Percentiles rank a stretch among this genome's conserved stretches.
Conservation (phyloP, 2,888 invertebrate species). For the Parnassius apollo region DNA sequence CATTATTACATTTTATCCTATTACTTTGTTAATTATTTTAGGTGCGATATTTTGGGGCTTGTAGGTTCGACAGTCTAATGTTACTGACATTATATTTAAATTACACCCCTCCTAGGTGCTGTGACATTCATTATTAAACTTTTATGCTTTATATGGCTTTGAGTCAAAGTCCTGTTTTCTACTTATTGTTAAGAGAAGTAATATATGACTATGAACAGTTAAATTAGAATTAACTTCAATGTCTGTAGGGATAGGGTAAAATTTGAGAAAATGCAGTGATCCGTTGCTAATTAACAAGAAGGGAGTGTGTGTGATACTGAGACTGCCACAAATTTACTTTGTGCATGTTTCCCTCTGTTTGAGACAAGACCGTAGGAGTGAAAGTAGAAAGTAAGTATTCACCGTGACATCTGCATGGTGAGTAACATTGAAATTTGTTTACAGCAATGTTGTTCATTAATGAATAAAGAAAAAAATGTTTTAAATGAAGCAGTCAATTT, state of each 20-base stretch:
- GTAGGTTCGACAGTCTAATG: slow-evolving; percentile 2
- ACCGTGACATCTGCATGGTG: slow-evolving; percentile 46
- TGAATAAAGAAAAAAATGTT: too few relatives aligned
- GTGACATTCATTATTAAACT: not conserved
- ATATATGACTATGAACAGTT: too few relatives aligned
- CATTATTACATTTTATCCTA: slow-evolving; percentile 59
- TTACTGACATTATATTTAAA: slow-evolving; percentile 1
- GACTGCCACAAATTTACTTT: slow-evolving; percentile 1
- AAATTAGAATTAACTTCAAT: too few relatives aligned
- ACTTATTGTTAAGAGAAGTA: not conserved
- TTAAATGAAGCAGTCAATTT: too few relatives aligned
- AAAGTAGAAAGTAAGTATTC: slow-evolving; percentile 61
- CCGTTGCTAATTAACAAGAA: not conserved
- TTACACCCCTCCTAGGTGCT: not conserved
- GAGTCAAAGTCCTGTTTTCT: not conserved
- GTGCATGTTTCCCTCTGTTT: slow-evolving; percentile 14
- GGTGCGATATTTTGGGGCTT: slow-evolving; percentile 36
- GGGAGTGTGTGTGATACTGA: not conserved
- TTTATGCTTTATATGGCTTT: slow-evolving; percentile 13
- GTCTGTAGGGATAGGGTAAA: not conserved
- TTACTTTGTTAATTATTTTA: slow-evolving; percentile 61
- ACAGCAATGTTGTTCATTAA: not conserved
- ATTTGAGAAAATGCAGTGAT: slow-evolving; percentile 2
- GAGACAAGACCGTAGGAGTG: slow-evolving; percentile 50
- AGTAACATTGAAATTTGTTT: slow-evolving; percentile 43